Base-by-base conservation (phyloP, 1,140 invertebrate species). In the Schlechtendalia chinensis region DNA sequence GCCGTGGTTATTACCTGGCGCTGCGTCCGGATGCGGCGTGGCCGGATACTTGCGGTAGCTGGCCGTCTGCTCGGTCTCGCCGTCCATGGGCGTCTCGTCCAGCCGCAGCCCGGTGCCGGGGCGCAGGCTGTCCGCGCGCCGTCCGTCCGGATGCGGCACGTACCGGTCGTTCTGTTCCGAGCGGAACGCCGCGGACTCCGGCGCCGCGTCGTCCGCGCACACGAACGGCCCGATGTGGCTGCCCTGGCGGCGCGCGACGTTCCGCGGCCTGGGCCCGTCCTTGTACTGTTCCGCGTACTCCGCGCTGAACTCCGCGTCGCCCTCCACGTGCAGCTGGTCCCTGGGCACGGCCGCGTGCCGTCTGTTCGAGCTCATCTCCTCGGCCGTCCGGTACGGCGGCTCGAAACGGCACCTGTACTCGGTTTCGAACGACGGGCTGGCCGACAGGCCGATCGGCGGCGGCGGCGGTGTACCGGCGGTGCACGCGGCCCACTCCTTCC, bases 141-240 rank as follows among this genome's bases (percentile, higher is more conserved):
- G 53, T 3, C 80, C 80, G 1, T 69, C 80, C 16, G 80, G 80
- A 29, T 81, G 80, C 12, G 65, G 53, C 54, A 81, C 63, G 24
- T 58, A 81, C 50, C 19, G 67, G 17, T 69, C 53, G 27, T 56
- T 29, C 22, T 72, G 69, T n/a, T 81, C 80, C 5, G 74, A 63
- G 1, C 45, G 19, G 14, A 10, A 32, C 3, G 8, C 54, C 5
- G 50, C 12, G 5, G 29, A 29, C 22, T 59, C 54, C 74, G 29
- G 74, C 12, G 32, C 45, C 14, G 54, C 29, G 5, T 39, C 56
- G n/a, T 79, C 59, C 14, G 79, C 59, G 27, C 65, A 67, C 47
- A 53, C 61, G 8, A 81, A 81, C 19, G 58, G 75, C 10, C 75
- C 75, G 22, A 79, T 79, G 17, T 79, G 75, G 29, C 75, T 79